Percentiles rank a stretch among this genome's conserved stretches.
phyloP scores from a whole-genome alignment of 2,113 vertebrate genomes.

The Corydoras sp. region DNA sequence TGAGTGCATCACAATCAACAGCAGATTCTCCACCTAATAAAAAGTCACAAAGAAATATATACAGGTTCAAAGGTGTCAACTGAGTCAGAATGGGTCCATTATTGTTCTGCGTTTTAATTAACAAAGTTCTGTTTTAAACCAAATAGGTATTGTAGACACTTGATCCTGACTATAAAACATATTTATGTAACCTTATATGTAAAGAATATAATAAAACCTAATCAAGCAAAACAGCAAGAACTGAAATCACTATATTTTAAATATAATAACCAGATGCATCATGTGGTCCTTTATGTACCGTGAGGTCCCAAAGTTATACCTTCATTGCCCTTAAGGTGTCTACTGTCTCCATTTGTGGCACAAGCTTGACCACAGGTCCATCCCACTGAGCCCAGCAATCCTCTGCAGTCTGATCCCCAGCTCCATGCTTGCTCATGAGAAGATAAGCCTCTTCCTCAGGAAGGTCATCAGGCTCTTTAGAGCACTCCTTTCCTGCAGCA shows the following conservation, averaged over 20 bases:
- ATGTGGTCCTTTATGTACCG: too few relatives aligned
- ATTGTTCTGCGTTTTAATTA: too few relatives aligned
- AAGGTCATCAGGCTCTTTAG: constrained; percentile 83
- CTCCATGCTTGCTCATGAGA: constrained; percentile 82
- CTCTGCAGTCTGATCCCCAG: constrained; percentile 52
- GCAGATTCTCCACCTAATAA: constrained; percentile 81
- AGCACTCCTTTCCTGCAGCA: constrained; percentile 91
- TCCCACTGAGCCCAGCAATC: constrained; percentile 79
- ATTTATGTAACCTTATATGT: too few relatives aligned
- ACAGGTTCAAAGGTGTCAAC: too few relatives aligned
- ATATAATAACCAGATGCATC: too few relatives aligned
- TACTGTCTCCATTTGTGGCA: constrained; percentile 86
- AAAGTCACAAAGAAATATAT: neutral
- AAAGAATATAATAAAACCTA: too few relatives aligned
- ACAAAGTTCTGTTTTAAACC: too few relatives aligned
- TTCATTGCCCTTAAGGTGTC: constrained; percentile 88
- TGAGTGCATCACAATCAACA: constrained; percentile 91
- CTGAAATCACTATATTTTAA: too few relatives aligned
- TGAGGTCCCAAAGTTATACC: constrained; percentile 44
- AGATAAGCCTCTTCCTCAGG: constrained; percentile 78
- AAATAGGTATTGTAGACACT: too few relatives aligned
- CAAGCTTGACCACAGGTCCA: constrained; percentile 73
- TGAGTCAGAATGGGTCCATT: too few relatives aligned
- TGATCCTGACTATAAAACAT: too few relatives aligned
- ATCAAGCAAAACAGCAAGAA: too few relatives aligned